These are phyloP conservation scores for Cosmia trapezina DNA, from an alignment of 2,888 invertebrate genomes.

Conservation along the genomic window DNA sequence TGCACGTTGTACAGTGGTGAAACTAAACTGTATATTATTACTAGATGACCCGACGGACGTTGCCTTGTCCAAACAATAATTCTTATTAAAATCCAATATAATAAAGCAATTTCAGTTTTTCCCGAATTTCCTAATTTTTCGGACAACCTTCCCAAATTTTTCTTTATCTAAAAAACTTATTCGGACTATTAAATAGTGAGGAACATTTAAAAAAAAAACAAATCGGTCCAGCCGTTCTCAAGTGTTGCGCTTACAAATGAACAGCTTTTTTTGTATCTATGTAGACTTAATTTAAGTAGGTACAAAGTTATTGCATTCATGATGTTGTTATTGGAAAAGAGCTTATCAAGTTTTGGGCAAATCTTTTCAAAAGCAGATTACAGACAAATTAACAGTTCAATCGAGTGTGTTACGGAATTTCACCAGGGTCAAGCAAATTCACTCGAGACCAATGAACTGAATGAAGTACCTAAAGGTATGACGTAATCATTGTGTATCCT, in stretches of 20 bases:
- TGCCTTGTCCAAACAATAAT: not conserved
- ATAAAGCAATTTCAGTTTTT: not conserved
- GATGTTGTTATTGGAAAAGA: not conserved
- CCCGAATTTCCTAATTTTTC: too few species aligned
- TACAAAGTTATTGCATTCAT: not conserved
- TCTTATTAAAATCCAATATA: not conserved
- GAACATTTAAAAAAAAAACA: not conserved
- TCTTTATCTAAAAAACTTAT: not conserved
- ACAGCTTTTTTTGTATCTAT: too few species aligned
- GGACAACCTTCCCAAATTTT: too few species aligned
- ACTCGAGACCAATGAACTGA: slow-evolving; percentile 2
- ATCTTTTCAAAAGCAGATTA: not conserved
- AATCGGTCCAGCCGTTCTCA: not conserved
- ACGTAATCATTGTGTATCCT: not conserved
- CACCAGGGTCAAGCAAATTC: not conserved
- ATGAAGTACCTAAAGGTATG: not conserved
- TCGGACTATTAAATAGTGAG: not conserved
- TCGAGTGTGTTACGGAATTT: not conserved
- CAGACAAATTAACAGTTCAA: not conserved
- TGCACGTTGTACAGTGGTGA: too few species aligned
- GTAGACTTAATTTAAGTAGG: too few species aligned
- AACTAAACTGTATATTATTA: not conserved
- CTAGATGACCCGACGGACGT: not conserved
- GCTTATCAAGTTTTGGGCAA: not conserved
- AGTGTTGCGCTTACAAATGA: not conserved